These are phyloP conservation scores for Valencia hispanica DNA, from an alignment of 2,797 vertebrate species.

Conservation along the genomic window DNA sequence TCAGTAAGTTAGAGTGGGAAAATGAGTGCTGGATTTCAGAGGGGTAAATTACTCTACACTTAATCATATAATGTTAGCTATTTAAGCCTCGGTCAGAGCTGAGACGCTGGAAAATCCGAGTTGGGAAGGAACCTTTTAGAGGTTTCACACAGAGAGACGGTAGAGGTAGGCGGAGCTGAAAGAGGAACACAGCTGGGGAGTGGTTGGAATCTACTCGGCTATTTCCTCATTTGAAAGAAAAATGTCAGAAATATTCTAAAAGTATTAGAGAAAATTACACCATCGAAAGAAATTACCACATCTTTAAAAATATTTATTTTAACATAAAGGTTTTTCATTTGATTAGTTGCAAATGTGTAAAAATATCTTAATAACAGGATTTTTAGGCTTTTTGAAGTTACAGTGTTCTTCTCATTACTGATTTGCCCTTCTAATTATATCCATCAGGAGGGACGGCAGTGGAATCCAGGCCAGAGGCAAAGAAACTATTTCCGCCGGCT, in stretches of 20 bases:
- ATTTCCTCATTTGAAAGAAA: constrained; percentile 26
- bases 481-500: constrained; percentile 56
- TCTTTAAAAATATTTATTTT: background rate
- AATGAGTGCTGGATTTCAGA: constrained; percentile 11
- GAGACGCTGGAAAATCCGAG: constrained; percentile 24
- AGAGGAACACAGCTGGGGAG: constrained; percentile 9
- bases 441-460: constrained; percentile 7
- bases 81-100: constrained; percentile 10
- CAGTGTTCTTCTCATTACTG: background rate
- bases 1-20: background rate
- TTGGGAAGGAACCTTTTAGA: background rate
- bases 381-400: background rate
- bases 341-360: background rate
- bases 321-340: background rate
- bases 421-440: constrained; percentile 7
- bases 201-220: constrained; percentile 21
- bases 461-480: constrained; percentile 49
- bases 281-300: background rate
- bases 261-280: background rate
- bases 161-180: background rate
- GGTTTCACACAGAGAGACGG: background rate
- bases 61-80: constrained; percentile 10
- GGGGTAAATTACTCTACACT: constrained; percentile 14
- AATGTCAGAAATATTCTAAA: background rate
- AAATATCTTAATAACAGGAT: background rate